phyloP scores from a whole-genome alignment of 2,888 invertebrate genomes.

The Lepeophtheirus nordmannii region DNA sequence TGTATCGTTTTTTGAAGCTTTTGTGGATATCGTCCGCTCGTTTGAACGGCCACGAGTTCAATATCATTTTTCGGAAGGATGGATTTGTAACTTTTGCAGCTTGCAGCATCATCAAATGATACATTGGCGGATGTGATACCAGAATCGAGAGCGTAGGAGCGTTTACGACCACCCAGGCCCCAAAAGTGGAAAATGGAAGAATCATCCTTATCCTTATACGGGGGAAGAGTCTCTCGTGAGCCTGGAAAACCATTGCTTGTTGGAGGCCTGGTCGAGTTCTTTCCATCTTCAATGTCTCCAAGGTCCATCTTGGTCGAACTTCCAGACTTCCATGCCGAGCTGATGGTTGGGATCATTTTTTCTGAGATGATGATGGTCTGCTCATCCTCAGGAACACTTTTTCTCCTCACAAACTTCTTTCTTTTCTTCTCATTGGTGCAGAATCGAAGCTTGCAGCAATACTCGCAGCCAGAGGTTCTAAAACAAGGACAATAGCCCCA shows the following conservation, averaged over 20 bases:
- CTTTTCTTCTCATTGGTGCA: background rate
- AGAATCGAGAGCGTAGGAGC: background rate
- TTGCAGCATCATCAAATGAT: background rate
- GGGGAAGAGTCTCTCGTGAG: background rate
- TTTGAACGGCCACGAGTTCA: conserved; percentile 6
- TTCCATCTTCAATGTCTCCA: background rate
- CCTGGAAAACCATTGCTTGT: background rate
- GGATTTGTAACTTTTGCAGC: conserved; percentile 1
- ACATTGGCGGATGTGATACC: background rate
- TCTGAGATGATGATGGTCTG: background rate
- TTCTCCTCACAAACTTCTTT: background rate
- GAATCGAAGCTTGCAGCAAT: background rate
- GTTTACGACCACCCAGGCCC: background rate
- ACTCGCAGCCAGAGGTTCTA: background rate
- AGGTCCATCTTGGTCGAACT: background rate
- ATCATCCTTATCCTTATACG: background rate
- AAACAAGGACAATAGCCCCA: background rate
- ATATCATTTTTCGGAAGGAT: background rate
- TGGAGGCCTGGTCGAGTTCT: background rate
- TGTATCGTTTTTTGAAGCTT: background rate
- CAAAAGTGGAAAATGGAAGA: background rate
- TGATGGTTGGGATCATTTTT: background rate
- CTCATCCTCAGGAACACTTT: background rate
- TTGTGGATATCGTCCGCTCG: background rate
- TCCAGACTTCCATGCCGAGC: background rate